phyloP scores from a whole-genome alignment of 2,888 invertebrate genomes.

The Bombyx huttoni region DNA sequence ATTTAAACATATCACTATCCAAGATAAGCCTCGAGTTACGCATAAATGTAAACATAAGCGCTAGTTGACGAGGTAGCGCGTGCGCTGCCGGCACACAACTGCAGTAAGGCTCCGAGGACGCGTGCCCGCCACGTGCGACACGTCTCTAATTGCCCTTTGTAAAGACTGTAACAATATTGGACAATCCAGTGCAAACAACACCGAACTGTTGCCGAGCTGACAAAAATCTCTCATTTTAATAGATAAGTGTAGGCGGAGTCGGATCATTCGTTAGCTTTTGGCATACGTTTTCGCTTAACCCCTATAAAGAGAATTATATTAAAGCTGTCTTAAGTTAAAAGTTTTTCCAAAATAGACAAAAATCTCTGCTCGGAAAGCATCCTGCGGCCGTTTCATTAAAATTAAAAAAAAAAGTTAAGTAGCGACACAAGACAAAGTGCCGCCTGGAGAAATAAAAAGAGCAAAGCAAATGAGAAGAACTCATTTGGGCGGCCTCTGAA shows the following conservation, averaged over 20 bases:
- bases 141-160: constrained; percentile 67
- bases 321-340: neutral
- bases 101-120: constrained; percentile 25
- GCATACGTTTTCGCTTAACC: constrained; percentile 19
- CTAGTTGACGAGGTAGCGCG: constrained; percentile 26
- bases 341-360: constrained; percentile 11
- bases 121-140: constrained; percentile 62
- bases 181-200: constrained; percentile 71
- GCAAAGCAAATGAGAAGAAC: constrained; percentile 68
- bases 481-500: constrained; percentile 68
- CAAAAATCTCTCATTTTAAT: constrained; percentile 71
- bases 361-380: constrained; percentile 24
- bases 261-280: constrained; percentile 54
- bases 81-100: constrained; percentile 21
- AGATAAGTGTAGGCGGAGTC: constrained; percentile 67
- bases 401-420: constrained; percentile 61
- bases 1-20: constrained; percentile 36
- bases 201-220: constrained; percentile 47
- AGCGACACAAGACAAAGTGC: constrained; percentile 65
- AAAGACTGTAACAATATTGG: constrained; percentile 67
- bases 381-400: constrained; percentile 46
- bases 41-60: constrained; percentile 55
- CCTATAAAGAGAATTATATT: constrained; percentile 2
- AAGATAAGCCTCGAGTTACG: constrained; percentile 28
- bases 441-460: constrained; percentile 70